Evolutionary conservation across 2,797 vertebrate genomes (phyloP).

Genomic region (Furcifer pardalis): DNA sequence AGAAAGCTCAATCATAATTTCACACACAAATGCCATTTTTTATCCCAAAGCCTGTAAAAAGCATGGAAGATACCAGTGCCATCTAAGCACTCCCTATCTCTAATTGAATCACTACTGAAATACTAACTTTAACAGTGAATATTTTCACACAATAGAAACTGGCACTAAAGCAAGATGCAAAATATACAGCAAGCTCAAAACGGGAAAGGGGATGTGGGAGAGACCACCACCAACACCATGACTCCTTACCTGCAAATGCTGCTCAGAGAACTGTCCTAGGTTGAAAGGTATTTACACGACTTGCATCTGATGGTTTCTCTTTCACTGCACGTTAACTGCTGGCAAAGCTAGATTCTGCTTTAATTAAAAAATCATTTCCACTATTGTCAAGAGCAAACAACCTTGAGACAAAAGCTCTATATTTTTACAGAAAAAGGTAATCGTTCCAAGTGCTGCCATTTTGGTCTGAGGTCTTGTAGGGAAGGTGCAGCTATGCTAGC

Average conservation of each 20-base stretch:
- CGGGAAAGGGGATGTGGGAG: no score
- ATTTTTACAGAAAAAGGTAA: not conserved
- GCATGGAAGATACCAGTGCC: not conserved
- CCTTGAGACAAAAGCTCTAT: not conserved
- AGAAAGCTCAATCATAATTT: not conserved
- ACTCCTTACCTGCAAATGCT: constrained; percentile 17
- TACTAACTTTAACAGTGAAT: not conserved
- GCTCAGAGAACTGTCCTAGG: not conserved
- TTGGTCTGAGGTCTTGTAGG: not conserved
- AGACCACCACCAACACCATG: not conserved
- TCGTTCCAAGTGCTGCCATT: not conserved
- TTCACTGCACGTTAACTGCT: not conserved
- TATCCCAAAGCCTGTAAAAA: not conserved
- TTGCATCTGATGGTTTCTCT: not conserved
- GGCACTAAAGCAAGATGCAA: not conserved
- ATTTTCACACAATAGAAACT: not conserved
- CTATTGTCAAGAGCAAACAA: not conserved
- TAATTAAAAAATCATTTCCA: not conserved
- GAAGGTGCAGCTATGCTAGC: not conserved
- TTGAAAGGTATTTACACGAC: not conserved
- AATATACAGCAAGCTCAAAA: not conserved
- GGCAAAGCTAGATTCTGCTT: not conserved
- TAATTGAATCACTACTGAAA: not conserved
- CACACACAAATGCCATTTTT: not conserved
- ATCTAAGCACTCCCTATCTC: not conserved